Evolutionary conservation across 2,888 invertebrate genomes (phyloP).

Genomic region (Cataglyphis albicans): DNA sequence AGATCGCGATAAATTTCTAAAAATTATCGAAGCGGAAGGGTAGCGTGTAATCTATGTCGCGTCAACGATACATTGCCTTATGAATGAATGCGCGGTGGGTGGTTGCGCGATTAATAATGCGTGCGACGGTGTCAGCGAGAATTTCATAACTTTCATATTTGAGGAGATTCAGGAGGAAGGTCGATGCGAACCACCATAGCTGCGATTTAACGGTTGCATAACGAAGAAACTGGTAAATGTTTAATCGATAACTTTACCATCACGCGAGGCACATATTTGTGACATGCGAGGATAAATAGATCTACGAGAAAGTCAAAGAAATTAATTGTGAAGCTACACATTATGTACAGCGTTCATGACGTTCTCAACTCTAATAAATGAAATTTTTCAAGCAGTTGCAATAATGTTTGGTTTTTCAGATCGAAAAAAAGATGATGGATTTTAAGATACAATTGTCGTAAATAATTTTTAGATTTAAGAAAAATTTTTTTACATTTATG

Average conservation of each 20-base stretch:
- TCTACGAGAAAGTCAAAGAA: conserved; percentile 1
- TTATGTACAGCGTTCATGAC: background rate
- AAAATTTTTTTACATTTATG: background rate
- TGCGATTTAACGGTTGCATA: conserved; percentile 42
- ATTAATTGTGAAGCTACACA: conserved; percentile 24
- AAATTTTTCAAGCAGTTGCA: background rate
- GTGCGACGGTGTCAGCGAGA: conserved; percentile 35
- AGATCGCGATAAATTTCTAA: conserved; percentile 26
- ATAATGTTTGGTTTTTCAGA: background rate
- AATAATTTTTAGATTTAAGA: background rate
- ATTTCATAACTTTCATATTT: conserved; percentile 50
- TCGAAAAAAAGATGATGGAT: background rate
- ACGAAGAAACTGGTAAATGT: conserved; percentile 42
- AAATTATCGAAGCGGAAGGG: conserved; percentile 10
- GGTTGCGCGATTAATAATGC: conserved; percentile 41
- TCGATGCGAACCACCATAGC: conserved; percentile 11
- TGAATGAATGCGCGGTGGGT: conserved; percentile 7
- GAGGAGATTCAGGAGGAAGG: conserved; percentile 30
- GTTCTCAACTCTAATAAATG: background rate
- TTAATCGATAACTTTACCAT: conserved; percentile 32
- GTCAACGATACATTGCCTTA: conserved; percentile 34
- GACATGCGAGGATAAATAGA: conserved; percentile 2
- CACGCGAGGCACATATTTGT: background rate
- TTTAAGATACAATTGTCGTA: background rate
- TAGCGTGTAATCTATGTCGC: background rate